Base-by-base conservation (phyloP, 1,140 invertebrate species). In the Cydia fagiglandana region DNA sequence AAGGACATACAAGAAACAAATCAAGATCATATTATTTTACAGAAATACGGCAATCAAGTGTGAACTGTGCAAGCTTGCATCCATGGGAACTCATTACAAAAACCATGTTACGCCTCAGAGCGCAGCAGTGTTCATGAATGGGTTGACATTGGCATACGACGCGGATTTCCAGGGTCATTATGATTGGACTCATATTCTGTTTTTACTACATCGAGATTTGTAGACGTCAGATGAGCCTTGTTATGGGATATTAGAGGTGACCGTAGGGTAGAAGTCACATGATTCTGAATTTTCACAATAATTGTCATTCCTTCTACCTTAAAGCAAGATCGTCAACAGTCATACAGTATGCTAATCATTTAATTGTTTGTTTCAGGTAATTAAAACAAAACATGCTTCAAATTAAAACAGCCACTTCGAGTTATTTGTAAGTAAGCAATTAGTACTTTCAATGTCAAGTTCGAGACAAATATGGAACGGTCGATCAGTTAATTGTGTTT, bases 81-180 rank as follows among this genome's bases (percentile, higher is more conserved):
- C 50, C 50, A 53, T 53, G 50, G 50, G 50, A 53, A 53, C 50
- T 53, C n/a, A 53, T 53, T 53, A 53, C 50, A 53, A 53, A 53
- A 53, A 4, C 15, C 50, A n/a, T 53, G 50, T 17, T 53, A 53
- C 50, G 50, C 50, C 15, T 53, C 50, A 53, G 50, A 53, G 50
- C 15, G n/a, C 50, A 53, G 15, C 47, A 50, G 47, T n/a, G 5
- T 10, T 53, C n/a, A 53, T 73, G 68, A 73, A 73, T 73, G 68
- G 68, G 4, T 15, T 73, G 68, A 73, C 68, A 73, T 73, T 73
- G 68, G 68, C 68, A n/a, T 12, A 12, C 47, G 47, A 50, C 50
- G 50, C 50, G 50, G 4, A 53, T 0, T 53, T 53, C 50, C 50
- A 53, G 50, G 50, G 50, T 53, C 50, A 53, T 0, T 53, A 7